phyloP scores from a whole-genome alignment of 2,888 invertebrate species.

The Helicoverpa assulta region DNA sequence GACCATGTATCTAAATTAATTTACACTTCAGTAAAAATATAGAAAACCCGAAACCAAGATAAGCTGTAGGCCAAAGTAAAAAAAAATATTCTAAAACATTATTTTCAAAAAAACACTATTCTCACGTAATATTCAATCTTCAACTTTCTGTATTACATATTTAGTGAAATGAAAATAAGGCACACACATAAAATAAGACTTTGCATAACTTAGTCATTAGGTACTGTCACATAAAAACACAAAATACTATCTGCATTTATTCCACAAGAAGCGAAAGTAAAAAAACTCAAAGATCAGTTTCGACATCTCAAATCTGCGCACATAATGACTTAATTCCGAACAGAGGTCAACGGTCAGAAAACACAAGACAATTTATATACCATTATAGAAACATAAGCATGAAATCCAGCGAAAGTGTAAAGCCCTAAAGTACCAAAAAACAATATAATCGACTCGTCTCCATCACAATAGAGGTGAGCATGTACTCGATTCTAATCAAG shows the following conservation, averaged over 20 bases:
- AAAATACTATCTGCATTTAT: constrained; percentile 2
- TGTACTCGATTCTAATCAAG: constrained; percentile 46
- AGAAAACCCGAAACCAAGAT: no score
- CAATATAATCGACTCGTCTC: constrained; percentile 43
- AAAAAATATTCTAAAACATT: no score
- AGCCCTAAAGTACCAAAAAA: constrained; percentile 36
- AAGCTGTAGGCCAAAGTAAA: no score
- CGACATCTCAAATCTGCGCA: constrained; percentile 24
- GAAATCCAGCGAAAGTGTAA: constrained; percentile 61
- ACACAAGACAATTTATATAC: constrained; percentile 73
- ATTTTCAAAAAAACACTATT: no score
- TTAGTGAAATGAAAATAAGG: background rate
- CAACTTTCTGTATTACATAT: background rate
- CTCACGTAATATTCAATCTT: no score
- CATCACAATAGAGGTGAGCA: constrained; percentile 50
- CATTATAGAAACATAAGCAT: constrained; percentile 74
- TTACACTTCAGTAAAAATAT: no score
- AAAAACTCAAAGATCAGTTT: constrained; percentile 46
- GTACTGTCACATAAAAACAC: background rate
- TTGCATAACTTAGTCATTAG: constrained; percentile 2
- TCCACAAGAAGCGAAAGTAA: constrained; percentile 51
- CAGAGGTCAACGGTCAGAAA: constrained; percentile 73
- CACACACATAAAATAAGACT: background rate
- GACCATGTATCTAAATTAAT: no score
- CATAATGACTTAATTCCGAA: constrained; percentile 61